phyloP scores from a whole-genome alignment of 2,113 vertebrate genomes.

The Colistium nudipinnis region DNA sequence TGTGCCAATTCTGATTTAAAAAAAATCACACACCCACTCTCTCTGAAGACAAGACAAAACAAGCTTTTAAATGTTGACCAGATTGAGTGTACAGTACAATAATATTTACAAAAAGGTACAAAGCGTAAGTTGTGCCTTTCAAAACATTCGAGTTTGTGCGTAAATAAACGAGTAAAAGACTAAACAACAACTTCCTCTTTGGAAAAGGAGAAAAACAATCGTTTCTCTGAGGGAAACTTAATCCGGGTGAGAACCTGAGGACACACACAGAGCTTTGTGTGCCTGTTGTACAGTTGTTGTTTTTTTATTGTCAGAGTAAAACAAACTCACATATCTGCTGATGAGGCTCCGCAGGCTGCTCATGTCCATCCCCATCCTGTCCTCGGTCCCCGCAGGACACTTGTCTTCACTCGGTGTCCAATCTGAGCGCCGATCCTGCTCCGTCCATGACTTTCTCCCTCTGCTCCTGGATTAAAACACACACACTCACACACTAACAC shows the following conservation, averaged over 20 bases:
- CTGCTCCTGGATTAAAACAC: slow-evolving; percentile 30
- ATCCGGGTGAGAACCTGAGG: slow-evolving; percentile 47
- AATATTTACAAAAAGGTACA: too few species aligned
- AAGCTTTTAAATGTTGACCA: too few species aligned
- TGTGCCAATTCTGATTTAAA: background rate
- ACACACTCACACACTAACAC: too few species aligned
- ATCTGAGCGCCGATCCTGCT: too few species aligned
- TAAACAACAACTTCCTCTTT: background rate
- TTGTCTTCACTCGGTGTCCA: slow-evolving; percentile 20
- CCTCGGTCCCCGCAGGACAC: slow-evolving; percentile 31
- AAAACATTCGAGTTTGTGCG: too few species aligned
- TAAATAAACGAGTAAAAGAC: background rate
- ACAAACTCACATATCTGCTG: slow-evolving; percentile 91
- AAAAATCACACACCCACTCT: too few species aligned
- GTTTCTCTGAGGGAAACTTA: slow-evolving; percentile 54
- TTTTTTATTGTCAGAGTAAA: too few species aligned
- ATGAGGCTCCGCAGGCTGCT: slow-evolving; percentile 89
- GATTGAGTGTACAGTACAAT: too few species aligned
- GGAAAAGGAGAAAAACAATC: background rate
- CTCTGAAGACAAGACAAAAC: too few species aligned
- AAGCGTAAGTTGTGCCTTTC: too few species aligned
- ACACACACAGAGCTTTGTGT: too few species aligned
- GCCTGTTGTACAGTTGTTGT: too few species aligned
- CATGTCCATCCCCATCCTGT: slow-evolving; percentile 86
- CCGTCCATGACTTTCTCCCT: slow-evolving; percentile 71